Evolutionary conservation across 2,113 vertebrate genomes (phyloP), one percentile per base, ranked within the genome.

Genomic region (Macquaria australasica): DNA sequence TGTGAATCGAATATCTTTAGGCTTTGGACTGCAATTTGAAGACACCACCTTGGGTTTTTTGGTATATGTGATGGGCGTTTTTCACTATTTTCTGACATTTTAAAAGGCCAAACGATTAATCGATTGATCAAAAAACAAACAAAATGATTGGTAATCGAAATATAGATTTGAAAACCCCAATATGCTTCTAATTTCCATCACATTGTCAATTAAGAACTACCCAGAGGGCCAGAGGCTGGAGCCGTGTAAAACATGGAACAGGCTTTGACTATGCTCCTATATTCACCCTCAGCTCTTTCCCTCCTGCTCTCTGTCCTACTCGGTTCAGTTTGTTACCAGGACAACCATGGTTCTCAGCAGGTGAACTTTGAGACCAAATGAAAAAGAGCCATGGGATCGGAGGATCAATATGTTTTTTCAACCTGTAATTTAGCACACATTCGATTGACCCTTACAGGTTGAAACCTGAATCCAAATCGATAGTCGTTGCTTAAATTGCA

Each of bases 321-420:
- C 12, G 1, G 71, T 67, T 88, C 59, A 6, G 68, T 74, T 86
- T 72, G 91, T 92, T 83, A 64, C 88, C 86, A 82, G 5, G 84
- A 76, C 89, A 88, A 93, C 93, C 34, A 23, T 11, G 63, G 50
- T 70, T 88, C 81, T 82, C 77, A 81, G 75, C 79, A 91, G 73
- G 37, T 94, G 94, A 91, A 94, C 94, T 96, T 95, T 95, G 94
- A 94, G 71, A 93, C 83, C 83, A 91, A 93, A 91, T 85, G 43
- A 85, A 85, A 82, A 48, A 43, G 62, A 83, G 21, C 64, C 34
- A 51, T 25, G 50, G 45, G 14, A 91, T 63, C 28, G 20, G 60
- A 67, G 0, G 71, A 90, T 91, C 92, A 72, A 92, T 92, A 87
- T 15, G 77, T 83, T 89, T 82, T 76, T 70, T 43, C 11, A 69